Evolutionary conservation across 2,888 invertebrate genomes (phyloP), one percentile per base, ranked within the genome.

Genomic region (Trichopoda pennipes): DNA sequence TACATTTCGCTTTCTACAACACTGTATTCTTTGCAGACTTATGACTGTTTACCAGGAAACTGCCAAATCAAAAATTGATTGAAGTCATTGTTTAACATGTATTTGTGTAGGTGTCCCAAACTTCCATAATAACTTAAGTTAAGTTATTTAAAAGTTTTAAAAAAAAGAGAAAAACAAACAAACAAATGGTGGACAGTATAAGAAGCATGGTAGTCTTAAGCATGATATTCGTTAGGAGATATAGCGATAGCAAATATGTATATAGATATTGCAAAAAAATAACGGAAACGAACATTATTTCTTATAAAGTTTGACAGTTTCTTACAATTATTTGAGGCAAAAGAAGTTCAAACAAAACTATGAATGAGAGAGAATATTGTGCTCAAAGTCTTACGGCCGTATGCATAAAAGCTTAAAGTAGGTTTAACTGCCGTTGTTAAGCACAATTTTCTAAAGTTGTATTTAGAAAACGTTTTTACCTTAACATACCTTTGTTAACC

Each of bases 31-130:
- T 28, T 28, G 19, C 17, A 19, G 42, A 61, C 28, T 61, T 14
- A 10, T 35, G 32, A 51, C 17, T 51, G 38, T 42, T 32, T 17
- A 51, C 23, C 19, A 32, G 66, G 32, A 56, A 19, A 44, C 55
- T 70, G 80, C 66, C 75, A 75, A 80, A 75, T 38, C 58, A 70
- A 75, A 53, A 75, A 72, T 80, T 66, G 64, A 75, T 76, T 55
- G 38, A 75, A 64, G 21, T 53, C 69, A n/a, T 66, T 51, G 58
- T 72, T 4, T n/a, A 32, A 8, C 4, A 16, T 51, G 19, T 68
- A 61, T 74, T 2, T 38, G 7, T 74, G 64, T 66, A 66, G 51
- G 58, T 72, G 58, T 58, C 28, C 7, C 21, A 42, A 53, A 60
- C 55, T 72, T 19, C 32, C 42, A 17, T 58, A 58, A 66, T 49